Percentiles rank a stretch among this genome's conserved stretches.
phyloP scores from a whole-genome alignment of 2,797 vertebrate genomes.

The Notoglanidium macrostoma region DNA sequence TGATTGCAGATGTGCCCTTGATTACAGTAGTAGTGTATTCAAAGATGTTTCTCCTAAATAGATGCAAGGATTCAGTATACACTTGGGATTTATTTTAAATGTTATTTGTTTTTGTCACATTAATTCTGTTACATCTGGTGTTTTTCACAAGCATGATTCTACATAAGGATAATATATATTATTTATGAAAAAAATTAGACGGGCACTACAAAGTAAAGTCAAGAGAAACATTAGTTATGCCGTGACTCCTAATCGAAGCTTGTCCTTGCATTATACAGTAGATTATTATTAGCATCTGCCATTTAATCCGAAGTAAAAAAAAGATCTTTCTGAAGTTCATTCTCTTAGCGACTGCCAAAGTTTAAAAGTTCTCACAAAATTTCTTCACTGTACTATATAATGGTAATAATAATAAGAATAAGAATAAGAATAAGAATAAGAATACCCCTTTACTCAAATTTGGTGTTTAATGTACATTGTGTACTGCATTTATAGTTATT shows the following conservation, averaged over 20 bases:
- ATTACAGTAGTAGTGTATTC: not conserved
- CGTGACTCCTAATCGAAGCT: not conserved
- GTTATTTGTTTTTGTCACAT: not conserved
- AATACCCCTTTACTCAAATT: not conserved
- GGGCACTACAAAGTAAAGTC: not conserved
- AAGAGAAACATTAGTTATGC: not conserved
- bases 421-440: not conserved
- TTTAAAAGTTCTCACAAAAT: not conserved
- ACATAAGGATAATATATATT: not conserved
- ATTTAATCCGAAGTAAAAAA: not conserved
- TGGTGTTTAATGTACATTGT: not conserved
- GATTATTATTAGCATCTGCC: not conserved
- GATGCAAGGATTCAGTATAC: not conserved
- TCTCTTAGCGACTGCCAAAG: not conserved
- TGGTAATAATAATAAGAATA: slow-evolving; percentile 6
- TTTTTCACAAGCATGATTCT: not conserved
- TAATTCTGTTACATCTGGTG: not conserved
- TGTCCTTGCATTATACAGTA: not conserved
- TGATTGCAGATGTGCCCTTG: not conserved
- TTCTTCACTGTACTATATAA: not conserved
- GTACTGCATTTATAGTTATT: not conserved
- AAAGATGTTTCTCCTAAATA: not conserved
- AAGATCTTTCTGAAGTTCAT: not conserved
- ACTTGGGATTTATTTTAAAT: not conserved
- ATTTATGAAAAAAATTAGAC: not conserved